Percentiles rank a stretch among this genome's conserved stretches.
Conservation (phyloP, 2,797 vertebrate species). For the Malurus leucopterus region DNA sequence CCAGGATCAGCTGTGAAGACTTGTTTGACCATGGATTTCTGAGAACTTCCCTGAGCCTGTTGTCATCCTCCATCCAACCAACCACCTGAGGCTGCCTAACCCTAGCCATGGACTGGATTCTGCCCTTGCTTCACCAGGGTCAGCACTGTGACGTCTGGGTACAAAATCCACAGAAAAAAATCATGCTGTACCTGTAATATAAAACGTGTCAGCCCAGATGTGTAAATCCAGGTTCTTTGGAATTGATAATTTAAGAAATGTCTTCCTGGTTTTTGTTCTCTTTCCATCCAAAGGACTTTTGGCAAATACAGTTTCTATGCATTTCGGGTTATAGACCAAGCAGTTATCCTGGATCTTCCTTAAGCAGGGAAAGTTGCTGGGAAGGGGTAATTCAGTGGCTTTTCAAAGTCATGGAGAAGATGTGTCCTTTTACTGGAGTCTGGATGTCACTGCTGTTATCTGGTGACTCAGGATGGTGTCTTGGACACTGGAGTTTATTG, state of each 20-base stretch:
- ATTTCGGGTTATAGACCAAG: background rate
- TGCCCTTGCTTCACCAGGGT: background rate
- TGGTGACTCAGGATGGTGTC: background rate
- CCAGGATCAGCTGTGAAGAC: constrained; percentile 79
- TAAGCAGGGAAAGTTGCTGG: background rate
- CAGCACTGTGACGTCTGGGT: background rate
- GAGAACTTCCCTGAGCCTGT: background rate
- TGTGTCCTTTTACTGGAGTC: background rate
- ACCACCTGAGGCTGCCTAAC: background rate
- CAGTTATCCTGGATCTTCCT: background rate
- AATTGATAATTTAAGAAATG: background rate
- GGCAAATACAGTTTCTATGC: background rate
- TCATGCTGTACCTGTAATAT: background rate
- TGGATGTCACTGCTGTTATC: background rate
- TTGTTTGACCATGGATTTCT: background rate
- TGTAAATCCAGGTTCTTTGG: background rate
- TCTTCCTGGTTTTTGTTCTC: background rate
- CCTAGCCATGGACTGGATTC: background rate
- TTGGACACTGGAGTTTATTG: background rate
- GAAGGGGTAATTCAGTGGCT: background rate
- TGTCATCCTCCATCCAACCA: background rate
- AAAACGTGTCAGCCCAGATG: background rate
- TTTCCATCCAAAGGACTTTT: background rate
- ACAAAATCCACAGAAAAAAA: background rate
- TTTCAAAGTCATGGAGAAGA: background rate